These are phyloP conservation scores for Epinephelus fuscoguttatus DNA, from an alignment of 2,113 vertebrate species.

Conservation along the genomic window DNA sequence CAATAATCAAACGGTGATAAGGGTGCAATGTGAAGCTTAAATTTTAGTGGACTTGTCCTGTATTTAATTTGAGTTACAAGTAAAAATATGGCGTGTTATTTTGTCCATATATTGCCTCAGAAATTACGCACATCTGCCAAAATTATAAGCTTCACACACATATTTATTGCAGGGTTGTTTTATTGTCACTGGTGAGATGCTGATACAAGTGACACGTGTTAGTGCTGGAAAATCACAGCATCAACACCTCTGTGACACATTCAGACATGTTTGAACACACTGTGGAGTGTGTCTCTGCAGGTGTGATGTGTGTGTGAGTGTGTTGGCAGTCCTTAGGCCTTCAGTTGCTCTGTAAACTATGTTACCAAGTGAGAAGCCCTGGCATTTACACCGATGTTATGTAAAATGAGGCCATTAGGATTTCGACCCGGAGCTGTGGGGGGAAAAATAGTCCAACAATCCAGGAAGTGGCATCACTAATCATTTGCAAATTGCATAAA, in stretches of 20 bases:
- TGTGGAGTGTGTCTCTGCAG: background rate
- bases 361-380: slow-evolving; percentile 38
- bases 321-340: background rate
- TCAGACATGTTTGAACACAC: slow-evolving; percentile 6
- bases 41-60: background rate
- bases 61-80: background rate
- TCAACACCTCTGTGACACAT: slow-evolving; percentile 23
- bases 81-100: background rate
- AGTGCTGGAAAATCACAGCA: slow-evolving; percentile 4
- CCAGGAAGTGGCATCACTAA: slow-evolving; percentile 68
- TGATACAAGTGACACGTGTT: background rate
- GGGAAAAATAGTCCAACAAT: slow-evolving; percentile 45
- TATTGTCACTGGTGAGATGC: background rate
- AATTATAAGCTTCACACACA: too few relatives aligned
- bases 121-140: background rate
- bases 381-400: slow-evolving; percentile 65
- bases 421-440: slow-evolving; percentile 55
- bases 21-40: background rate
- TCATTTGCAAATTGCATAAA: slow-evolving; percentile 74
- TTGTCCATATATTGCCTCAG: background rate
- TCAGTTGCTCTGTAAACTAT: slow-evolving; percentile 33
- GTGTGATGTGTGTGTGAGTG: slow-evolving; percentile 18
- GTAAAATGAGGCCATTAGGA: slow-evolving; percentile 74
- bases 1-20: background rate
- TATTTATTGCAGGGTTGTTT: background rate